Conservation (phyloP, 2,113 vertebrate species). For the Trogon melanurus region DNA sequence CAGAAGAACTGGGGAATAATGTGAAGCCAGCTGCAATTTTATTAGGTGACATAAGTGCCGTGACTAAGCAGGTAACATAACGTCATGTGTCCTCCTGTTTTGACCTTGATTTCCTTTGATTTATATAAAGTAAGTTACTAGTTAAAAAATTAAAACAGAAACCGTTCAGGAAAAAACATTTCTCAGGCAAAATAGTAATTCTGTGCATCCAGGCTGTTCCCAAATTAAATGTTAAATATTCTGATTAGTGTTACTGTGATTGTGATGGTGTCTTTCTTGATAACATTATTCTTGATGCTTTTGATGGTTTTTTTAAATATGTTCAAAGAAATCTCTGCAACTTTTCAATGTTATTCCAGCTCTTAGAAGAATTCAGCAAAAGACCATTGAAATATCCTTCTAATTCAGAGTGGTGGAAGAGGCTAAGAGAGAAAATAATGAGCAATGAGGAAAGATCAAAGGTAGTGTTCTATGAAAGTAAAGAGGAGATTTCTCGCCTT, state of each 20-base stretch:
- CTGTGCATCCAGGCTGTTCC: background rate
- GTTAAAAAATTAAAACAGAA: background rate
- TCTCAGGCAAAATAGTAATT: background rate
- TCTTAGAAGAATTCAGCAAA: conserved; percentile 78
- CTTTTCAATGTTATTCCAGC: conserved; percentile 72
- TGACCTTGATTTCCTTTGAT: background rate
- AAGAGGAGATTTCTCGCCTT: background rate
- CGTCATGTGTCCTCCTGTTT: background rate
- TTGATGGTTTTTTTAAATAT: background rate
- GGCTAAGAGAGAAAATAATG: conserved; percentile 83
- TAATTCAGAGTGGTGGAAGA: conserved; percentile 87
- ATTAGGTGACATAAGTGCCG: conserved; percentile 86
- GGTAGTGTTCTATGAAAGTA: conserved; percentile 65
- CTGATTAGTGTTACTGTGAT: background rate
- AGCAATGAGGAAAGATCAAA: conserved; percentile 84
- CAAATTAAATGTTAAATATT: background rate
- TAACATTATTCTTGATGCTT: background rate
- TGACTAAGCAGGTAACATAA: conserved; percentile 85
- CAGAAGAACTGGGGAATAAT: conserved; percentile 97
- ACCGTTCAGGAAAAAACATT: background rate
- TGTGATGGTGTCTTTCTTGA: background rate
- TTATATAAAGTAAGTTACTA: background rate
- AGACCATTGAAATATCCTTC: conserved; percentile 82
- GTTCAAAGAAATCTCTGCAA: background rate
- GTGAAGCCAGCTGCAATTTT: conserved; percentile 86